phyloP scores from a whole-genome alignment of 2,113 vertebrate species.

The Thunnus thynnus region DNA sequence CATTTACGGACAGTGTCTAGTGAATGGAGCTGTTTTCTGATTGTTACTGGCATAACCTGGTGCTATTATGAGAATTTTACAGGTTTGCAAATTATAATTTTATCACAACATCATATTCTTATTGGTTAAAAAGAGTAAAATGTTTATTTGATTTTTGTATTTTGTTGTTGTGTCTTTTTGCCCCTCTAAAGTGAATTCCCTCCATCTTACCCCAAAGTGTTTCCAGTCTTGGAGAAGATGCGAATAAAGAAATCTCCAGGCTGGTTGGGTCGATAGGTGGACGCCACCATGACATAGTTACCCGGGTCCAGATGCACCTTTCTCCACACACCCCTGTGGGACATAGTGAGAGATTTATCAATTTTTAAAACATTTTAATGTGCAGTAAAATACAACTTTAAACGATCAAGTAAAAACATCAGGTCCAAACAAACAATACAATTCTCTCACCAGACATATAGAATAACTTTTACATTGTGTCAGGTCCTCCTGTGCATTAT shows the following conservation, averaged over 20 bases:
- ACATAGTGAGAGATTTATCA: neutral
- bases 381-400: neutral
- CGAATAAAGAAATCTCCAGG: slow-evolving; percentile 85
- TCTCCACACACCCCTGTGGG: slow-evolving; percentile 78
- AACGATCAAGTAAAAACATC: neutral
- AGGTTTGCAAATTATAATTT: too few relatives aligned
- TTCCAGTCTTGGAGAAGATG: slow-evolving; percentile 85
- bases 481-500: too few relatives aligned
- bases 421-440: neutral
- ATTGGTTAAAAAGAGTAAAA: neutral
- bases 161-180: neutral
- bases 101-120: too few relatives aligned
- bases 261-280: slow-evolving; percentile 81
- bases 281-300: slow-evolving; percentile 82
- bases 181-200: neutral
- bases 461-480: too few relatives aligned
- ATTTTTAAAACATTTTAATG: too few relatives aligned
- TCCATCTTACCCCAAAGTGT: slow-evolving; percentile 80
- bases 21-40: neutral
- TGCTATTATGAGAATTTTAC: too few relatives aligned
- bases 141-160: neutral
- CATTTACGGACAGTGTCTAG: neutral
- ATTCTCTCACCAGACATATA: too few relatives aligned
- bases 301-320: slow-evolving; percentile 84
- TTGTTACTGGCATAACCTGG: too few relatives aligned